These are phyloP conservation scores for Myathropa florea DNA, from an alignment of 2,888 invertebrate species.

Conservation along the genomic window DNA sequence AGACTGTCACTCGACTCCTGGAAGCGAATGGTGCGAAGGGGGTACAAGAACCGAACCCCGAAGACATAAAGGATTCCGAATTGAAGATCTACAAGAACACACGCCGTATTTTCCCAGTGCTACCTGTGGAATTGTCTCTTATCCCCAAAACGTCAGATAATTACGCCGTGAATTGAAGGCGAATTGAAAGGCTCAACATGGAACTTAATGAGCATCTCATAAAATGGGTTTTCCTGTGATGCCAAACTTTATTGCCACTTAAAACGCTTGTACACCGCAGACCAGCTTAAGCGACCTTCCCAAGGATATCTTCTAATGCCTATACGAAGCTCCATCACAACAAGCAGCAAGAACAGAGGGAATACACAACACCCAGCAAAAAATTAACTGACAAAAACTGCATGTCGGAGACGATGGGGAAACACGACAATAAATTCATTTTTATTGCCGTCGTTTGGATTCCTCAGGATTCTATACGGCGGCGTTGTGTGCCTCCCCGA, in stretches of 20 bases:
- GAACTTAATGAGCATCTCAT: conserved; percentile 41
- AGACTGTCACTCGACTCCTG: background rate
- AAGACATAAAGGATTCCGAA: background rate
- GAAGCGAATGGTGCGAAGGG: no score
- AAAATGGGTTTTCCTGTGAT: conserved; percentile 30
- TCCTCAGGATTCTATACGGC: background rate
- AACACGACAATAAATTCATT: background rate
- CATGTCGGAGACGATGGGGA: background rate
- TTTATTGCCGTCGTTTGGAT: background rate
- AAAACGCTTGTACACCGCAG: conserved; percentile 1
- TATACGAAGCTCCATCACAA: background rate
- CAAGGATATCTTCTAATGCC: background rate
- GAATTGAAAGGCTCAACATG: conserved; percentile 20
- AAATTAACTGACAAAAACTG: background rate
- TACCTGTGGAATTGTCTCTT: background rate
- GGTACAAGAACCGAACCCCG: background rate
- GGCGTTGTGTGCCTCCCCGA: background rate
- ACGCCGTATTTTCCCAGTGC: background rate
- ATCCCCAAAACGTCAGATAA: background rate
- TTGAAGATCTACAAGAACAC: no score
- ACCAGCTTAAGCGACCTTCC: background rate
- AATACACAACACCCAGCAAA: no score
- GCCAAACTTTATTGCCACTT: conserved; percentile 32
- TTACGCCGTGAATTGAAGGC: conserved; percentile 17
- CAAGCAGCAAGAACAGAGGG: background rate